These are phyloP conservation scores for Drosophila sordidula DNA, from an alignment of 2,888 invertebrate genomes.

Conservation along the genomic window DNA sequence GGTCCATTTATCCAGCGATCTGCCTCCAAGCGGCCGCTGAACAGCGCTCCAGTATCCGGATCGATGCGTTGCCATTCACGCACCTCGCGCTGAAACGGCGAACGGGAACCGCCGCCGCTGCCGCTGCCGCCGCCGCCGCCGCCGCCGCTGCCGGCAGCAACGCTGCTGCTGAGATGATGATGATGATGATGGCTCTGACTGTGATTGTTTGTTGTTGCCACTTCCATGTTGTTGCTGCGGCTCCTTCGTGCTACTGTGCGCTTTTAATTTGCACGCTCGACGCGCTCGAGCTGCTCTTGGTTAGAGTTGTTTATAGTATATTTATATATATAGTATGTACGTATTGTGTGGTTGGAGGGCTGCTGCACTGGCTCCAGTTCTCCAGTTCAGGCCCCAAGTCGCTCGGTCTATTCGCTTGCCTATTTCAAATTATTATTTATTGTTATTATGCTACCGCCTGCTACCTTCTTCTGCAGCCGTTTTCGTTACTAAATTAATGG, in stretches of 20 bases:
- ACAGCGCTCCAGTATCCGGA: slow-evolving; percentile 85
- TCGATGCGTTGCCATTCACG: slow-evolving; percentile 86
- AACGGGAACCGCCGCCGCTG: slow-evolving; percentile 69
- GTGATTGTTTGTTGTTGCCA: slow-evolving; percentile 81
- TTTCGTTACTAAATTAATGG: slow-evolving; percentile 76
- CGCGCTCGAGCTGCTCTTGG: slow-evolving; percentile 64
- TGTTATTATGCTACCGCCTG: slow-evolving; percentile 77
- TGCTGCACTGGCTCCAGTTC: slow-evolving; percentile 55
- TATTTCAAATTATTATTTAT: slow-evolving; percentile 82
- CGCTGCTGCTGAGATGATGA: slow-evolving; percentile 50
- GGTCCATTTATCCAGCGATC: slow-evolving; percentile 86
- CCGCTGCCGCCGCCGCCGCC: slow-evolving; percentile 47
- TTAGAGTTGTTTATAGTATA: slow-evolving; percentile 27
- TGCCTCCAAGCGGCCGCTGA: slow-evolving; percentile 85
- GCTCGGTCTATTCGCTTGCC: slow-evolving; percentile 59
- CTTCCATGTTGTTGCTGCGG: slow-evolving; percentile 67
- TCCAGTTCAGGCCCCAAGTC: slow-evolving; percentile 42
- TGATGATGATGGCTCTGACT: slow-evolving; percentile 79
- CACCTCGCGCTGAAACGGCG: slow-evolving; percentile 85
- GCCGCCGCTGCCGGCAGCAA: slow-evolving; percentile 17
- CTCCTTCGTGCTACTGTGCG: slow-evolving; percentile 72
- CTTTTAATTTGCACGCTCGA: slow-evolving; percentile 81
- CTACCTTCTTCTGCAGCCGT: slow-evolving; percentile 43
- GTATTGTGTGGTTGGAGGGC: slow-evolving; percentile 43
- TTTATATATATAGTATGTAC: slow-evolving; percentile 1